phyloP scores from a whole-genome alignment of 2,888 invertebrate species.

The Eupithecia subfuscata region DNA sequence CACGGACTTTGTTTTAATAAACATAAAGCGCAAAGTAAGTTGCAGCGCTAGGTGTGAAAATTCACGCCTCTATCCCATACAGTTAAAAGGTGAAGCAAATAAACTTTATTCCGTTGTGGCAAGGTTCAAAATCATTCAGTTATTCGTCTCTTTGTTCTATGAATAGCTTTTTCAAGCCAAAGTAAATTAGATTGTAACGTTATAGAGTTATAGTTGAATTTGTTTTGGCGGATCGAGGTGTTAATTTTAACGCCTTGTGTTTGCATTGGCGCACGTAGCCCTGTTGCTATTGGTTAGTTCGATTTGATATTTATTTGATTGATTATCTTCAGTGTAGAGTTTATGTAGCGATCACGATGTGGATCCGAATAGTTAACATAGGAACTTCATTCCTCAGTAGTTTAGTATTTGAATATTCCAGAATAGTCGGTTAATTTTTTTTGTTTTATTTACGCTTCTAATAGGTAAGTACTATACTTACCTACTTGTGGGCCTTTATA shows the following conservation, averaged over 20 bases:
- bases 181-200: slow-evolving; percentile 12
- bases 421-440: too few relatives aligned
- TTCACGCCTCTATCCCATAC: slow-evolving; percentile 74
- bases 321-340: slow-evolving; percentile 28
- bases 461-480: too few relatives aligned
- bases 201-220: slow-evolving; percentile 35
- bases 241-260: slow-evolving; percentile 78
- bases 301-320: slow-evolving; percentile 46
- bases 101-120: slow-evolving; percentile 44
- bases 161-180: slow-evolving; percentile 21
- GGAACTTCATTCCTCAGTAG: background rate
- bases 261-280: slow-evolving; percentile 54
- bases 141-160: slow-evolving; percentile 48
- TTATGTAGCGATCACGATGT: background rate
- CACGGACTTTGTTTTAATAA: background rate
- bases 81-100: slow-evolving; percentile 43
- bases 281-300: slow-evolving; percentile 67
- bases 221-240: slow-evolving; percentile 57
- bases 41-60: slow-evolving; percentile 74
- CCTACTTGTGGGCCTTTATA: too few relatives aligned
- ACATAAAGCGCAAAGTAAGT: slow-evolving; percentile 46
- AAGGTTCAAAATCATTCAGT: slow-evolving; percentile 52
- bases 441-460: too few relatives aligned
- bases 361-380: background rate
- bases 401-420: too few relatives aligned